These are phyloP conservation scores for Paracanthobrama guichenoti DNA, from an alignment of 2,113 vertebrate species.

Conservation along the genomic window DNA sequence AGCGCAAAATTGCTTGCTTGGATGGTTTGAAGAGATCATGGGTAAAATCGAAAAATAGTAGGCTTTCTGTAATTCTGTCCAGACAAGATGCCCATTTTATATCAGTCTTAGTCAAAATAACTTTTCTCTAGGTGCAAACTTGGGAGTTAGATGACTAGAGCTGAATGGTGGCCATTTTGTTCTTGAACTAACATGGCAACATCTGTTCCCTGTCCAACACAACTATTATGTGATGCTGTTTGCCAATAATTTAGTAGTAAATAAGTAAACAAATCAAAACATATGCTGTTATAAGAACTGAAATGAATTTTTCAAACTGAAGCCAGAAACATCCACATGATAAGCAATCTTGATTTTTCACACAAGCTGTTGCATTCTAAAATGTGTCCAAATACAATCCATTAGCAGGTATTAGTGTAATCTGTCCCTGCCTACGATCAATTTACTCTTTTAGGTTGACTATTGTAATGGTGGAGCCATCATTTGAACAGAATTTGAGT, in stretches of 20 bases:
- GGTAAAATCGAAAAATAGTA: not conserved
- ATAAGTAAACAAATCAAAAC: not conserved
- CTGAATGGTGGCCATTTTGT: not conserved
- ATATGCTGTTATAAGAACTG: not conserved
- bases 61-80: not conserved
- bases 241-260: not conserved
- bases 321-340: not conserved
- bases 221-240: not conserved
- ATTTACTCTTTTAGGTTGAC: not conserved
- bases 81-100: not conserved
- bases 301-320: not conserved
- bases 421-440: not conserved
- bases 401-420: not conserved
- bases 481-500: not conserved
- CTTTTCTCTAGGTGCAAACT: not conserved
- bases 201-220: not conserved
- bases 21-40: not conserved
- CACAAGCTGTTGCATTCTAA: not conserved
- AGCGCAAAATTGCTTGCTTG: no score
- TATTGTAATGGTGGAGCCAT: not conserved
- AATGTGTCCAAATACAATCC: not conserved
- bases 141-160: conserved; percentile 9
- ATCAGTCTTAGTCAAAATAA: conserved; percentile 3
- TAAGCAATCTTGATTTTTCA: not conserved
- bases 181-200: not conserved